Evolutionary conservation across 2,113 vertebrate species (phyloP).

Genomic region (Eubucco bourcierii): DNA sequence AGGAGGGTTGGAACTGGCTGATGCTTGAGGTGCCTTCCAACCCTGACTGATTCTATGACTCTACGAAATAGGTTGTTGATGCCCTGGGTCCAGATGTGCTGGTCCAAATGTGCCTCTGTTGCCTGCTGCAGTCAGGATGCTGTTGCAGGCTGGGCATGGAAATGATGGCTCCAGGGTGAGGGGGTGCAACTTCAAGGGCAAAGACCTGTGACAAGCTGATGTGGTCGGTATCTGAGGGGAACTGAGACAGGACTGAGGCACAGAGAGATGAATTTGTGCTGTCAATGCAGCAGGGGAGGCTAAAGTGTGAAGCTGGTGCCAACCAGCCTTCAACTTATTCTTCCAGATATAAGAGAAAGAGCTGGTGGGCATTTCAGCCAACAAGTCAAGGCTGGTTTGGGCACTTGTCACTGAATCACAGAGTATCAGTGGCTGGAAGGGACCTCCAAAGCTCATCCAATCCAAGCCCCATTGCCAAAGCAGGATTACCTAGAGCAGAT

Average conservation of each 20-base stretch:
- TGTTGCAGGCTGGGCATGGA: neutral
- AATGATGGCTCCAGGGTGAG: neutral
- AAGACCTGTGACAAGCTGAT: neutral
- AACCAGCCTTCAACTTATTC: neutral
- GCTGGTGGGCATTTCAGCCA: too few relatives aligned
- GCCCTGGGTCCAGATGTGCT: neutral
- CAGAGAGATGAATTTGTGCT: neutral
- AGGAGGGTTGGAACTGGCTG: too few relatives aligned
- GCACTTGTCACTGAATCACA: neutral
- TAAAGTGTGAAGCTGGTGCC: rapidly evolving
- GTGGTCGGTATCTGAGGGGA: neutral
- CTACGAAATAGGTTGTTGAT: neutral
- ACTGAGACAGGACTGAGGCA: neutral
- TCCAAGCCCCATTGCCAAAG: too few relatives aligned
- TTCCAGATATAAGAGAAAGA: neutral
- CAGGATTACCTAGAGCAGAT: too few relatives aligned
- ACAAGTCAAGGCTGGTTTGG: neutral
- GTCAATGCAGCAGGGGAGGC: neutral
- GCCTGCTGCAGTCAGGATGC: neutral
- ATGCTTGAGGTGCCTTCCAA: too few relatives aligned
- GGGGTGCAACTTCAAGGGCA: neutral
- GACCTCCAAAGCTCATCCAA: too few relatives aligned
- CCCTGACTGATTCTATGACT: too few relatives aligned
- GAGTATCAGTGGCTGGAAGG: too few relatives aligned
- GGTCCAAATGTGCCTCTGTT: neutral